Evolutionary conservation across 2,888 invertebrate species (phyloP).

Genomic region (Linyphia triangularis): DNA sequence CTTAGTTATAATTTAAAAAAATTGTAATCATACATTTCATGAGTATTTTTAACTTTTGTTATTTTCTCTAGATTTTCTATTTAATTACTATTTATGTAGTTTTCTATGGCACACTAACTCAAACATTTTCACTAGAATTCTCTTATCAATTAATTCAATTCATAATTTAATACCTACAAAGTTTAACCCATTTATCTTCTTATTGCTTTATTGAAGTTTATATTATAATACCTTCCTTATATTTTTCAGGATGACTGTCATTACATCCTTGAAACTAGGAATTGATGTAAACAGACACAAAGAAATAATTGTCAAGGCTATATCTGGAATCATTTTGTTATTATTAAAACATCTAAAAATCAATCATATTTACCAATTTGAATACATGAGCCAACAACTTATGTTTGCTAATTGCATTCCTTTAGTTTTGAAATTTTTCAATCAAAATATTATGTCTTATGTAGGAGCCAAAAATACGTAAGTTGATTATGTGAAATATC

Average conservation of each 20-base stretch:
- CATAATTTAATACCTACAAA: too few species aligned
- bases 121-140: too few species aligned
- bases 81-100: too few species aligned
- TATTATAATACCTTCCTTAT: not conserved
- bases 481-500: slow-evolving; percentile 77
- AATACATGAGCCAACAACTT: slow-evolving; percentile 98
- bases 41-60: too few species aligned
- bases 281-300: slow-evolving; percentile 99
- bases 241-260: slow-evolving; percentile 87
- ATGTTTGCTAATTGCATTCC: slow-evolving; percentile 99
- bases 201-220: not conserved
- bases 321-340: slow-evolving; percentile 84
- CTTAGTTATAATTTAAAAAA: too few species aligned
- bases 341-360: slow-evolving; percentile 97
- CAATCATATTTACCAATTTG: slow-evolving; percentile 99
- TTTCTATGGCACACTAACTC: too few species aligned
- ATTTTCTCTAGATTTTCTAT: too few species aligned
- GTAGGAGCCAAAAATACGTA: slow-evolving; percentile 94
- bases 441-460: slow-evolving; percentile 97
- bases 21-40: too few species aligned
- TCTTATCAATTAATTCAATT: too few species aligned
- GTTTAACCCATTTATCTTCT: too few species aligned
- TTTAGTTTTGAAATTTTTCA: slow-evolving; percentile 97
- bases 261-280: slow-evolving; percentile 96
- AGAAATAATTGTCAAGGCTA: slow-evolving; percentile 93